A percentile compares a stretch with the other conserved stretches of the same genome.
Evolutionary conservation across 1,140 invertebrate species (phyloP).

Genomic region (Dendroctonus ponderosae): DNA sequence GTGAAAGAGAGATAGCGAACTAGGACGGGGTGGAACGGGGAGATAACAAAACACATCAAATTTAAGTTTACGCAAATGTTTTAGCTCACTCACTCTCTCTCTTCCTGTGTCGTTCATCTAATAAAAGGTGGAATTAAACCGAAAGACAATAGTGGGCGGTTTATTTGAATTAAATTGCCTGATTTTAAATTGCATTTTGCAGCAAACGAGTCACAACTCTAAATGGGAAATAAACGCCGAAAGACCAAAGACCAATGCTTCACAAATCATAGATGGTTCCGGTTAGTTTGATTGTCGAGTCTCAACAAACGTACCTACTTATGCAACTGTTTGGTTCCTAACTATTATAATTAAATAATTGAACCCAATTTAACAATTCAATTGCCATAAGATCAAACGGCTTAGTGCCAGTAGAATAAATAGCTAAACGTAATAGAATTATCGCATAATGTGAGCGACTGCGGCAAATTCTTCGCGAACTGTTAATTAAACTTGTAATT

Average conservation of each 20-base stretch:
- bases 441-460: conserved; percentile 23
- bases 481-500: conserved; percentile 31
- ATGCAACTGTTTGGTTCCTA: too few species aligned
- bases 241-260: too few species aligned
- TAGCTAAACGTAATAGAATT: conserved; percentile 19
- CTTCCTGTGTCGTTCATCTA: conserved; percentile 2
- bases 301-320: too few species aligned
- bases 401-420: neutral
- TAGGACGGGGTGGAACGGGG: conserved; percentile 13
- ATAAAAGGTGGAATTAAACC: conserved; percentile 24
- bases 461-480: conserved; percentile 22
- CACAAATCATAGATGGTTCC: too few species aligned
- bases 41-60: conserved; percentile 29
- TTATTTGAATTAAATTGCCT: conserved; percentile 9
- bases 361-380: too few species aligned
- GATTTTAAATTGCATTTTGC: too few species aligned
- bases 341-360: too few species aligned
- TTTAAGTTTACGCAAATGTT: conserved; percentile 28
- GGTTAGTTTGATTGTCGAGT: too few species aligned
- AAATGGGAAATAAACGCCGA: too few species aligned
- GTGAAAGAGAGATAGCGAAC: conserved; percentile 24
- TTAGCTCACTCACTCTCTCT: neutral
- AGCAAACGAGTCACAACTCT: too few species aligned
- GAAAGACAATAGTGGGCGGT: conserved; percentile 15
- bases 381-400: too few species aligned